Evolutionary conservation across 1,140 invertebrate species (phyloP), one percentile per base, ranked within the genome.

Genomic region (Bilobella aurantiaca): DNA sequence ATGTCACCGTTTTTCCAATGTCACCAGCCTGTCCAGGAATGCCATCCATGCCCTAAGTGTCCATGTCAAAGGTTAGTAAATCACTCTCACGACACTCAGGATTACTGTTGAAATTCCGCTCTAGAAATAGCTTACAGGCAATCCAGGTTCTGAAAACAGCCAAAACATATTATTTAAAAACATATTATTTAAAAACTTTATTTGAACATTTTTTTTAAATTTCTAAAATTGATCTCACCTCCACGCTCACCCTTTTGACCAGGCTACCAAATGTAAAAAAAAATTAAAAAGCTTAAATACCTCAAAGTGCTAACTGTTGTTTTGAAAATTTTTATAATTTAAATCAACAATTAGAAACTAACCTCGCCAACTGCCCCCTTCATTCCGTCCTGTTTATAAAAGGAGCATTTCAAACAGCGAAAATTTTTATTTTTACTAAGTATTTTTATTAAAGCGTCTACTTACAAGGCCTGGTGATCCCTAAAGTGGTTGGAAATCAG

Each of bases 21-120:
- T 69, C 84, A 92, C 90, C 87, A 91, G 14, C 88, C 81, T 85
- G 83, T 74, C 90, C 90, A 74, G 90, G 90, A 76, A 93, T 93
- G 74, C 91, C 90, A 77, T 94, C 91, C 65, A 90, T 93, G 72
- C 90, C 90, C 90, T 93, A 53, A 12, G 49, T 5, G 28, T 12
- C 34, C 21, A 30, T 8, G n/a, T 27, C 14, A 5, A 21, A 32
- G 1, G 14, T 30, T 37, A 29, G 30, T 56, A 25, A 32, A n/a
- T 37, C 18, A 58, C 53, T 5, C 3, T 57, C 27, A n/a, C 14
- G 32, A 57, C 23, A 62, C 49, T 53, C 56, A 25, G 58, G 27
- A 57, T 18, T 23, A 31, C 49, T 47, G 46, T 66, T 28, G 56
- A 16, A 62, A 32, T 16, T 49, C 23, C 61, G 42, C 34, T n/a